Conservation (phyloP, 2,113 vertebrate genomes). For the Talpa occidentalis region DNA sequence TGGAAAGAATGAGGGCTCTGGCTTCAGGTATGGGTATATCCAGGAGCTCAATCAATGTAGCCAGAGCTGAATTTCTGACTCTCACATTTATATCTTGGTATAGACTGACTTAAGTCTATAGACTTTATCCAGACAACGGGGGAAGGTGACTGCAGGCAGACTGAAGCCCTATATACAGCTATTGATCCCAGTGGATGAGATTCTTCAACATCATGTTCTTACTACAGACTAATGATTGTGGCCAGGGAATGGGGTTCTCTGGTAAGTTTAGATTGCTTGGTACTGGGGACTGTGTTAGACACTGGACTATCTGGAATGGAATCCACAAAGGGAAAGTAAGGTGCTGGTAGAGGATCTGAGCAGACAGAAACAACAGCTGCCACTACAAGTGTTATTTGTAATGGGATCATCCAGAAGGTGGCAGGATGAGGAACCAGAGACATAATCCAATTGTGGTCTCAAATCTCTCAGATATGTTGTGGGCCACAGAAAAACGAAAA, state of each 20-base stretch:
- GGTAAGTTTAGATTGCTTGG: neutral
- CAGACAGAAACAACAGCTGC: neutral
- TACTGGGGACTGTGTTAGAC: neutral
- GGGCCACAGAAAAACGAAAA: neutral
- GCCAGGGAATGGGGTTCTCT: neutral
- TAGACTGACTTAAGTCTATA: neutral
- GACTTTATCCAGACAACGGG: neutral
- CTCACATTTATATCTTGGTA: neutral
- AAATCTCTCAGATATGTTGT: neutral
- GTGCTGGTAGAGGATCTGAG: no score
- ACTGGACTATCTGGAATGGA: neutral
- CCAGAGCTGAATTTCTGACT: neutral
- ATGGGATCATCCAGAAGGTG: neutral
- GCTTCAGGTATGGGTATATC: neutral
- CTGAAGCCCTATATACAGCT: neutral
- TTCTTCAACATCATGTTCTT: neutral
- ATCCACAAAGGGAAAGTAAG: neutral
- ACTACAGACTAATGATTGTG: neutral
- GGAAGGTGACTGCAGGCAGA: neutral
- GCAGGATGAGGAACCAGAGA: neutral
- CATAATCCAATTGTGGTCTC: neutral
- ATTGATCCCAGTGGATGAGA: neutral
- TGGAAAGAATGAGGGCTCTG: neutral
- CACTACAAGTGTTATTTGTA: neutral
- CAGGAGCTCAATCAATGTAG: neutral